Base-by-base conservation (phyloP, 2,888 invertebrate genomes). In the Melanophora roralis region DNA sequence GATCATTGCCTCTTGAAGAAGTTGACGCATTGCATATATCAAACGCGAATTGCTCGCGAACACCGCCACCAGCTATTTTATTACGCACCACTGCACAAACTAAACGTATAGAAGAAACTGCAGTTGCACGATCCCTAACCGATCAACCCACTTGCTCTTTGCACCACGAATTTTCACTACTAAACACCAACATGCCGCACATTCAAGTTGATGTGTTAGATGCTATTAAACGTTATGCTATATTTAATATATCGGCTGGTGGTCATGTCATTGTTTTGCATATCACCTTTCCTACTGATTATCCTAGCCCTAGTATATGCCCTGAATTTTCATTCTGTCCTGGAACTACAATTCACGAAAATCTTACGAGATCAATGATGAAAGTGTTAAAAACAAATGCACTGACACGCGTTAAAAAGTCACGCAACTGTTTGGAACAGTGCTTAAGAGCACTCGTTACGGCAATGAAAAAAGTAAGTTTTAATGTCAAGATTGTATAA, bases 381-480 rank as follows among this genome's bases (percentile, higher is more conserved):
- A 97, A 96, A 90, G 94, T 94, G 14, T 91, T 97, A 38, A 95
- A 94, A 84, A 94, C 93, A 88, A 94, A 95, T 64, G 96, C 96
- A 0, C 92, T 94, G 85, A 94, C 95, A 83, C 93, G 96, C 85
- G 96, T 97, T 1, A 94, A 94, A 82, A 95, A 95, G 88, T 96
- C 96, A 64, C 93, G 95, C 62, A 94, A 96, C 40, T 98, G 98
- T 88, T 90, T 98, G 65, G 94, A 97, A 88, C 95, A 97, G 55
- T 97, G 97, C 89, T 91, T 98, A 47, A 90, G 95, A 40, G 94
- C 94, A 59, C 90, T 95, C 77, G 93, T 94, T 11, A 90, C 91
- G 14, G 92, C 93, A 11, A 90, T 95, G 90, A 92, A 90, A 88
- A 91, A 89, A 85, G 89, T 86, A 43, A 45, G 78, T 36, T 12